Base-by-base conservation (phyloP, 2,888 invertebrate species). In the Drosophila acutilabella region DNA sequence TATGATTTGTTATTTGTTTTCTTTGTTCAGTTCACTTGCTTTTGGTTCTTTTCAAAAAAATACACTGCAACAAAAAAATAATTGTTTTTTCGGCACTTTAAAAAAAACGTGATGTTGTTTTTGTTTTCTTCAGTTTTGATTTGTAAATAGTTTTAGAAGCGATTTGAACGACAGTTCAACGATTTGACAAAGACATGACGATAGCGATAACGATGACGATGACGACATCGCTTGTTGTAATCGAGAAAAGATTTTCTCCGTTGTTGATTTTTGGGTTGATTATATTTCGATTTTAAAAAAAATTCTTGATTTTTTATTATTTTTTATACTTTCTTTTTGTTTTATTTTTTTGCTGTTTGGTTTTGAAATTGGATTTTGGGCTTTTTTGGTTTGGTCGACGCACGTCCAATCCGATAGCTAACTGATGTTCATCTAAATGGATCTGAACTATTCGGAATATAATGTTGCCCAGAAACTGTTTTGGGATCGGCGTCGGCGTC, bases 391-490 rank as follows among this genome's bases (percentile, higher is more conserved):
- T 54, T 56, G 61, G 57, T 72, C 77, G 75, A 74, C 70, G 89
- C 92, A 92, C 92, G 91, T 91, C 91, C 91, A 91, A 90, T 91
- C 89, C 90, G 91, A 91, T 91, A 92, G 91, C 92, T 91, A 88
- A 90, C 92, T 92, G 91, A 91, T 92, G 90, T 92, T 92, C 92
- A 90, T 92, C 91, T 91, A 91, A 91, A 92, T 89, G 91, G 90
- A 91, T 91, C 92, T 88, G 89, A 89, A 91, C 91, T 91, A 92
- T 92, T 90, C 88, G 89, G 90, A 90, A 90, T 89, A 90, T 91
- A 89, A 90, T 91, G 92, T 92, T 88, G 91, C 89, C 89, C 89
- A 84, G 85, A 81, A 91, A 89, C 84, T 90, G 92, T 90, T 91
- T 89, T 84, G 89, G 88, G 84, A 91, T 89, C 90, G 73, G 68